A percentile compares a stretch with the other conserved stretches of the same genome.
These are phyloP conservation scores for Pachycephala philippinensis DNA, from an alignment of 2,113 vertebrate genomes.

Conservation along the genomic window DNA sequence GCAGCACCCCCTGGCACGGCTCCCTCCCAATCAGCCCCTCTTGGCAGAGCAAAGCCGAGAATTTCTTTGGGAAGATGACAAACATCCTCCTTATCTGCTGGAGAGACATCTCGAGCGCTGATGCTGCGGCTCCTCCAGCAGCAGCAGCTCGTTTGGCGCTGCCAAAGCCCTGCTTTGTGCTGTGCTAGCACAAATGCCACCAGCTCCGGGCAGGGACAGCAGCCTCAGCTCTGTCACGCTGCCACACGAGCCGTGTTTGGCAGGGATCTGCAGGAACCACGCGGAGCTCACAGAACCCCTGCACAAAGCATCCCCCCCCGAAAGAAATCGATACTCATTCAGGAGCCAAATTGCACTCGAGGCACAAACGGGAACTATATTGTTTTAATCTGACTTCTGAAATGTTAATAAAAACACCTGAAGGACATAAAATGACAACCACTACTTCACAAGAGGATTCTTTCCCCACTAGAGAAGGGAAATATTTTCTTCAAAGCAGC, in stretches of 20 bases:
- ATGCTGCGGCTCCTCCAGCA: not conserved
- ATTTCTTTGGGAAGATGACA: not conserved
- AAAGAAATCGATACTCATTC: conserved; percentile 18
- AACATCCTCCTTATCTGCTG: not conserved
- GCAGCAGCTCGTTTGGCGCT: not conserved
- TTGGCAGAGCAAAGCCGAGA: not conserved
- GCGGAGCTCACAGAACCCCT: not conserved
- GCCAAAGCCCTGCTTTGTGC: not conserved
- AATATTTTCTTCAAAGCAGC: not conserved
- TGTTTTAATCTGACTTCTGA: not conserved
- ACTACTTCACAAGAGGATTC: not conserved
- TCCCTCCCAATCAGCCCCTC: not conserved
- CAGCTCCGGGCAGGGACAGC: not conserved
- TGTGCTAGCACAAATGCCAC: not conserved
- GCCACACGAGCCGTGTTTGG: not conserved
- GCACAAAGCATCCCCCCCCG: not conserved
- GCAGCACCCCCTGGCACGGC: rapidly evolving
- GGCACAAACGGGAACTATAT: not conserved
- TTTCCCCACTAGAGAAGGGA: not conserved
- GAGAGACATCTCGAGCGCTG: not conserved
- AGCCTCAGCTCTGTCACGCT: not conserved
- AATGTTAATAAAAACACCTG: not conserved
- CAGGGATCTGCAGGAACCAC: not conserved
- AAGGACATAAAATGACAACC: not conserved
- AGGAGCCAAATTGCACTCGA: not conserved